These are phyloP conservation scores for Phoeniculus purpureus DNA, from an alignment of 2,797 vertebrate genomes.

Conservation along the genomic window DNA sequence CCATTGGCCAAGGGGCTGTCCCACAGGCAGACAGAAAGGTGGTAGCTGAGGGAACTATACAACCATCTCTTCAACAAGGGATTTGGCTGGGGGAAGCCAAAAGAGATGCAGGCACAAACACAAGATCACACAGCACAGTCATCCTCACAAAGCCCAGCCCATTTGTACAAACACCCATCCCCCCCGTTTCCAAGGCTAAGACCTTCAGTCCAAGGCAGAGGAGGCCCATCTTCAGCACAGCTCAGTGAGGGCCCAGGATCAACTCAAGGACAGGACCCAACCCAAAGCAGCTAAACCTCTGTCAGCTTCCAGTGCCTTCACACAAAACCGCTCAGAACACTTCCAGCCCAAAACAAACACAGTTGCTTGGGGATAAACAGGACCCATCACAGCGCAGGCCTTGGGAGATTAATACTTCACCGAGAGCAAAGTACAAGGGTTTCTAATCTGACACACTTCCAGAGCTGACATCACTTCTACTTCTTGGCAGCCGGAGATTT, in stretches of 20 bases:
- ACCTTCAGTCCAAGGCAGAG: neutral
- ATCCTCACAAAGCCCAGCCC: neutral
- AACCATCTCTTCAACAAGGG: neutral
- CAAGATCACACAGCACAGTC: neutral
- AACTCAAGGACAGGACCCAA: neutral
- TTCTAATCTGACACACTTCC: constrained; percentile 64
- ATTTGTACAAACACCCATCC: neutral
- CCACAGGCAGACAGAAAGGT: neutral
- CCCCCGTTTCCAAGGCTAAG: neutral
- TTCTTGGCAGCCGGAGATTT: constrained; percentile 46
- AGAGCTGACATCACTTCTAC: constrained; percentile 66
- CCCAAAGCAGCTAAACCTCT: neutral
- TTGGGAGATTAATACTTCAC: constrained; percentile 66
- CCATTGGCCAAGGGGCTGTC: neutral
- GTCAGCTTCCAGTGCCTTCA: neutral
- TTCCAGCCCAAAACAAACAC: constrained; percentile 39
- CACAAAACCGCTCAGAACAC: neutral
- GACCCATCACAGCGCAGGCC: constrained; percentile 33
- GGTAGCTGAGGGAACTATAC: neutral
- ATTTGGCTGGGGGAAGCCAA: neutral
- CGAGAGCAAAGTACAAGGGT: constrained; percentile 64
- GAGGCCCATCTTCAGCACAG: neutral
- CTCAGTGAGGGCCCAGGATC: neutral
- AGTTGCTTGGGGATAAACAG: neutral
- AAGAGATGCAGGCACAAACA: neutral